Percentiles rank a stretch among this genome's conserved stretches.
These are phyloP conservation scores for Caenorhabditis afra DNA, from an alignment of 2,888 invertebrate genomes.

Conservation along the genomic window DNA sequence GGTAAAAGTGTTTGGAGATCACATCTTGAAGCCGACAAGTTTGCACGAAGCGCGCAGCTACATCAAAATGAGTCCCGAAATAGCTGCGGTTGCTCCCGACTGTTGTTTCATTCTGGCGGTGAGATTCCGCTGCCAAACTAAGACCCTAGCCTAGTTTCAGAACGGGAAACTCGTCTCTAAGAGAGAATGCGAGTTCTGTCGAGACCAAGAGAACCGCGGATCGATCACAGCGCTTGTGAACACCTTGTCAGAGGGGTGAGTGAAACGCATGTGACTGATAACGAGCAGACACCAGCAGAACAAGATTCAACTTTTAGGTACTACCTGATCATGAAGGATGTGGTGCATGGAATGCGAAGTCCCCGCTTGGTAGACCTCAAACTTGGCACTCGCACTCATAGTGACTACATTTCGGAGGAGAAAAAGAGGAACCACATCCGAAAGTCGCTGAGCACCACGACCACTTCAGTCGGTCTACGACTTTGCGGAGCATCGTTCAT, in stretches of 20 bases:
- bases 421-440: slow-evolving; percentile 12
- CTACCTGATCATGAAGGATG: slow-evolving; percentile 24
- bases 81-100: slow-evolving; percentile 2
- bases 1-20: slow-evolving; percentile 4
- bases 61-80: not conserved
- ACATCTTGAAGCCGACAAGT: slow-evolving; percentile 28
- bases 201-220: not conserved
- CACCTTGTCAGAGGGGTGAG: slow-evolving; percentile 1
- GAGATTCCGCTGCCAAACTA: too few relatives aligned
- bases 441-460: slow-evolving; percentile 9
- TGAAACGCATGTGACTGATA: not conserved
- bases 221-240: not conserved
- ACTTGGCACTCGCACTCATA: slow-evolving; percentile 29
- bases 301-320: slow-evolving; percentile 9
- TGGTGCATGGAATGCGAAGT: not conserved
- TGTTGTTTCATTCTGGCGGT: slow-evolving; percentile 18
- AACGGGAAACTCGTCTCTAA: not conserved
- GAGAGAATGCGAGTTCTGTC: not conserved
- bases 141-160: not conserved
- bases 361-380: slow-evolving; percentile 33
- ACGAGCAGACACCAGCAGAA: not conserved
- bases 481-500: slow-evolving; percentile 24
- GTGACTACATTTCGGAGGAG: slow-evolving; percentile 22
- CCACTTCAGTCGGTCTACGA: not conserved
- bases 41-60: slow-evolving; percentile 16